Percentiles rank a stretch among this genome's conserved stretches.
phyloP scores from a whole-genome alignment of 2,113 vertebrate genomes.

The Macquaria ambigua region DNA sequence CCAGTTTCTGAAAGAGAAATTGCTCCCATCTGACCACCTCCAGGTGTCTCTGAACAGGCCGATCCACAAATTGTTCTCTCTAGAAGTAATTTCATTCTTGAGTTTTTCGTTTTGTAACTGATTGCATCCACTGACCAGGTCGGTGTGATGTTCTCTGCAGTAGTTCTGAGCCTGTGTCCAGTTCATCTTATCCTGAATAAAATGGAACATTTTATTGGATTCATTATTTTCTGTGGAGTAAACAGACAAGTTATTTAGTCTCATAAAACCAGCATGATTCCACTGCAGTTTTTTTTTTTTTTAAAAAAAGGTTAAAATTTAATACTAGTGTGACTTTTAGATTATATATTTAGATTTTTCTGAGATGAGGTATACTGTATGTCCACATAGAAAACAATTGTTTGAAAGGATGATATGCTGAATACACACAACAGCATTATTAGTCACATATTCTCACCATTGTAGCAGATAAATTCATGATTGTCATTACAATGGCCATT shows the following conservation, averaged over 20 bases:
- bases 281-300: too few species aligned
- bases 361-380: neutral
- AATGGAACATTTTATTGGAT: fast-evolving
- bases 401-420: neutral
- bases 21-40: neutral
- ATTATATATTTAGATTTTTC: too few species aligned
- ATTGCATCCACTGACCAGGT: constrained; percentile 37
- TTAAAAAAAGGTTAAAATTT: too few species aligned
- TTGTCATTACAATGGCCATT: fast-evolving
- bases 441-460: constrained; percentile 40
- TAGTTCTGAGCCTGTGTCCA: neutral
- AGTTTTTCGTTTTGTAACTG: neutral
- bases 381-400: neutral
- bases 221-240: fast-evolving
- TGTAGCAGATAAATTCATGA: neutral
- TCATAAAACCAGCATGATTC: neutral
- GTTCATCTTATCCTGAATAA: fast-evolving
- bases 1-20: constrained; percentile 27
- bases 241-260: neutral
- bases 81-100: too few species aligned
- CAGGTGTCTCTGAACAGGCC: constrained; percentile 40
- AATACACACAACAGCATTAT: neutral
- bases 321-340: too few species aligned
- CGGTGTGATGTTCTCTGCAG: constrained; percentile 30
- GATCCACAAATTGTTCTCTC: fast-evolving